Conservation (phyloP, 2,797 vertebrate genomes). For the Microctenopoma stevenorrisi region DNA sequence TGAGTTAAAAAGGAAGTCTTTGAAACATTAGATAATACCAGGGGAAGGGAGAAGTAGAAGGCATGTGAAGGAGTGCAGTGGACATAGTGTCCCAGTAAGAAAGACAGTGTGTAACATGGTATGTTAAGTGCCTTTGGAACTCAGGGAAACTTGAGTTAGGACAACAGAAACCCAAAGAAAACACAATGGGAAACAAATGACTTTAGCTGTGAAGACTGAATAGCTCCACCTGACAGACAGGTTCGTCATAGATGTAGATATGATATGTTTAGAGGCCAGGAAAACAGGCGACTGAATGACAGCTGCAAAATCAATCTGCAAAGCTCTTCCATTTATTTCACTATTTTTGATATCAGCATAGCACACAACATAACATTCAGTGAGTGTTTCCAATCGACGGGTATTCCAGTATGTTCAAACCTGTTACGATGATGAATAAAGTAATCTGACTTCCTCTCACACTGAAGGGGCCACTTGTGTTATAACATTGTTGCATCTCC, state of each 20-base stretch:
- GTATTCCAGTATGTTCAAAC: slow-evolving; percentile 6
- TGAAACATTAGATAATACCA: slow-evolving; percentile 83
- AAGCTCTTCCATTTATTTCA: background rate
- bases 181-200: slow-evolving; percentile 35
- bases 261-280: slow-evolving; percentile 17
- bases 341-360: too few relatives aligned
- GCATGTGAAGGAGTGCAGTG: slow-evolving; percentile 61
- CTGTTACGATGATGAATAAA: slow-evolving; percentile 2
- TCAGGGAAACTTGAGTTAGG: slow-evolving; percentile 29
- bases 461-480: slow-evolving; percentile 28
- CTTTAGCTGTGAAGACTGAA: slow-evolving; percentile 9
- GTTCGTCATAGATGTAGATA: slow-evolving; percentile 12
- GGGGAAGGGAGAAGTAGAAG: slow-evolving; percentile 69
- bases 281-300: slow-evolving; percentile 27
- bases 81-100: slow-evolving; percentile 64
- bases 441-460: background rate
- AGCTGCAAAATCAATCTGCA: background rate
- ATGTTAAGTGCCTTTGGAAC: slow-evolving; percentile 67
- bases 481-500: slow-evolving; percentile 19
- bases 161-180: slow-evolving; percentile 17
- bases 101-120: slow-evolving; percentile 59
- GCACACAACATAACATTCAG: background rate
- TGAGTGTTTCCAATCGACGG: slow-evolving; percentile 6
- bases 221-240: slow-evolving; percentile 22
- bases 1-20: slow-evolving; percentile 84